Percentiles rank a stretch among this genome's conserved stretches.
phyloP scores from a whole-genome alignment of 2,888 invertebrate genomes.

The Ashinkailepas kermadecensis region DNA sequence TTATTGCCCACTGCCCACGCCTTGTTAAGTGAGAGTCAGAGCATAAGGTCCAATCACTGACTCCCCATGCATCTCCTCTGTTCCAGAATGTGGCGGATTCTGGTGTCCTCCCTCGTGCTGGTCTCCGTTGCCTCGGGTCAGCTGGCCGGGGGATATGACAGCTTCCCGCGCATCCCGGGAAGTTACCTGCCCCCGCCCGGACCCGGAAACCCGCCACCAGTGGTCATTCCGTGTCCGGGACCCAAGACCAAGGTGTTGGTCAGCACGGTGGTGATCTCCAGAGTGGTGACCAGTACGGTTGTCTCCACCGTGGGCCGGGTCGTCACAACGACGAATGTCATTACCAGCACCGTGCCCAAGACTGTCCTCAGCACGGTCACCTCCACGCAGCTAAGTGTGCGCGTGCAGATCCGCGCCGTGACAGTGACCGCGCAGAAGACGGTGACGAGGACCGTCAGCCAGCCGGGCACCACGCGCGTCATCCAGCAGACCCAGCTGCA shows the following conservation, averaged over 20 bases:
- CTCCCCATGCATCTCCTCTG: slow-evolving; percentile 10
- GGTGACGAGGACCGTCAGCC: background rate
- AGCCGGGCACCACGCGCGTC: background rate
- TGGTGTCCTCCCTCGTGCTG: slow-evolving; percentile 3
- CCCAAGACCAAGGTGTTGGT: background rate
- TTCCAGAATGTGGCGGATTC: slow-evolving; percentile 10
- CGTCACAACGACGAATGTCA: background rate
- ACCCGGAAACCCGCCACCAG: background rate
- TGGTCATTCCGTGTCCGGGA: background rate
- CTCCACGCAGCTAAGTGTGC: background rate
- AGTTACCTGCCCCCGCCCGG: background rate
- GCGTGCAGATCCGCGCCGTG: background rate
- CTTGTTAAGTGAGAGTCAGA: background rate
- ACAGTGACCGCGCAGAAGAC: background rate
- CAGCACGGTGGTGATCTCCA: background rate
- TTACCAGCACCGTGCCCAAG: background rate
- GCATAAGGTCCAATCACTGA: slow-evolving; percentile 18
- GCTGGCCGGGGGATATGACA: background rate
- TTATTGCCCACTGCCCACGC: slow-evolving; percentile 13
- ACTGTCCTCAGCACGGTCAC: background rate
- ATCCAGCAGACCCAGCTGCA: background rate
- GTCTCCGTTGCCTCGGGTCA: no score
- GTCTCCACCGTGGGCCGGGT: background rate
- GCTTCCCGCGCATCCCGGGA: background rate
- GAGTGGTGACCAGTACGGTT: background rate